These are phyloP conservation scores for Lophura swinhoii DNA, from an alignment of 2,797 vertebrate genomes.

Conservation along the genomic window DNA sequence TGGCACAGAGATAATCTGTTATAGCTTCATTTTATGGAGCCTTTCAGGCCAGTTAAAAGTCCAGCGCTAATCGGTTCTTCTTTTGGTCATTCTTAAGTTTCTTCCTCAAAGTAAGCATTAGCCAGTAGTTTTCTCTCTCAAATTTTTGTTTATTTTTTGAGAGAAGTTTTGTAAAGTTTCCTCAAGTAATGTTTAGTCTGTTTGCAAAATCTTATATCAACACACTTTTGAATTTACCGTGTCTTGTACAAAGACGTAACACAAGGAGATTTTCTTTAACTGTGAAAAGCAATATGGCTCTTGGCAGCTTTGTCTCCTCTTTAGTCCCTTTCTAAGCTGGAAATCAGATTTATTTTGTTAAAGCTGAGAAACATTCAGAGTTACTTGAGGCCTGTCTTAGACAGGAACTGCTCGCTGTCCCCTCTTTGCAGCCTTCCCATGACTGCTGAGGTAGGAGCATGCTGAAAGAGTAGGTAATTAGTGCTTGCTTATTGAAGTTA, in stretches of 20 bases:
- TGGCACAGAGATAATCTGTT: background rate
- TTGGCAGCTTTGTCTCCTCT: slow-evolving; percentile 33
- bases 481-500: slow-evolving; percentile 31
- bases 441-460: background rate
- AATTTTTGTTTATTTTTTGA: slow-evolving; percentile 60
- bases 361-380: slow-evolving; percentile 59
- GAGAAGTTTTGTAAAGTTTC: slow-evolving; percentile 58
- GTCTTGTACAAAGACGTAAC: slow-evolving; percentile 49
- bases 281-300: slow-evolving; percentile 49
- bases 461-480: slow-evolving; percentile 13
- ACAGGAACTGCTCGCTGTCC: background rate
- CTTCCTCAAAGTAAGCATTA: slow-evolving; percentile 47
- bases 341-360: slow-evolving; percentile 46
- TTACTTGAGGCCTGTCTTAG: slow-evolving; percentile 27
- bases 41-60: background rate
- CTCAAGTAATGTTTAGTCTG: slow-evolving; percentile 74
- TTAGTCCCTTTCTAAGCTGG: slow-evolving; percentile 41
- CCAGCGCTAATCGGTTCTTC: background rate
- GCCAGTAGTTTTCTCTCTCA: slow-evolving; percentile 46
- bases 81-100: slow-evolving; percentile 43
- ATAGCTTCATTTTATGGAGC: background rate
- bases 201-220: slow-evolving; percentile 67
- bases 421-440: slow-evolving; percentile 2
- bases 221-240: slow-evolving; percentile 28
- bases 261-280: slow-evolving; percentile 19